These are phyloP conservation scores for Ennomos fuscantarius DNA, from an alignment of 2,888 invertebrate genomes.

Conservation along the genomic window DNA sequence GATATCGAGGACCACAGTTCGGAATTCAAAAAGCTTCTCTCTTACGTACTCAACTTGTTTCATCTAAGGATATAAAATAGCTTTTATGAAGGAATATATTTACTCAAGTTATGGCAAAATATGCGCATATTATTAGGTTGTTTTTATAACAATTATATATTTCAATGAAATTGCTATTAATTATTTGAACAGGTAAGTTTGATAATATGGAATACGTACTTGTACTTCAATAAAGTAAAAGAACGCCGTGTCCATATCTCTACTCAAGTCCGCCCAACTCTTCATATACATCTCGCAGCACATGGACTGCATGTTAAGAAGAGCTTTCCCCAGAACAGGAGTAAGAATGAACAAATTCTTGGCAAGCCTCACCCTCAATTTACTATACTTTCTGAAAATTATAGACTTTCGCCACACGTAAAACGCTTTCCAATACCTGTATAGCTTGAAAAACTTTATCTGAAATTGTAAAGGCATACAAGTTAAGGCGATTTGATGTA, in stretches of 20 bases:
- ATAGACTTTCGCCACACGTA: conserved; percentile 92
- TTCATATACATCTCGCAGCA: conserved; percentile 86
- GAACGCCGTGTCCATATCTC: conserved; percentile 80
- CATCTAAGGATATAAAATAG: conserved; percentile 73
- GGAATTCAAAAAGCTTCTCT: conserved; percentile 63
- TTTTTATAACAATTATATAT: too few species aligned
- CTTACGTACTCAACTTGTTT: conserved; percentile 68
- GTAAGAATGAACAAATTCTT: conserved; percentile 91
- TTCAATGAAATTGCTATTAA: too few species aligned
- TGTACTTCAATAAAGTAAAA: conserved; percentile 90
- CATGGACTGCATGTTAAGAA: conserved; percentile 89
- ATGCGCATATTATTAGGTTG: too few species aligned
- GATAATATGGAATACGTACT: conserved; percentile 64
- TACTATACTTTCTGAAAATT: conserved; percentile 87
- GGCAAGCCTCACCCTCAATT: conserved; percentile 85
- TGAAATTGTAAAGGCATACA: conserved; percentile 43
- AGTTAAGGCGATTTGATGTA: too few species aligned
- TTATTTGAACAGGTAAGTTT: neutral
- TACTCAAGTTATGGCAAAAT: too few species aligned
- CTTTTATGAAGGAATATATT: conserved; percentile 1
- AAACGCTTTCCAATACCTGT: conserved; percentile 92
- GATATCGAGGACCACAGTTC: conserved; percentile 73
- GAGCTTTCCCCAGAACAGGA: conserved; percentile 88
- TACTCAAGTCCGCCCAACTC: conserved; percentile 86
- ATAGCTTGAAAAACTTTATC: conserved; percentile 88